Percentiles rank a stretch among this genome's conserved stretches.
Conservation (phyloP, 2,888 invertebrate genomes). For the Pollenia labialis region DNA sequence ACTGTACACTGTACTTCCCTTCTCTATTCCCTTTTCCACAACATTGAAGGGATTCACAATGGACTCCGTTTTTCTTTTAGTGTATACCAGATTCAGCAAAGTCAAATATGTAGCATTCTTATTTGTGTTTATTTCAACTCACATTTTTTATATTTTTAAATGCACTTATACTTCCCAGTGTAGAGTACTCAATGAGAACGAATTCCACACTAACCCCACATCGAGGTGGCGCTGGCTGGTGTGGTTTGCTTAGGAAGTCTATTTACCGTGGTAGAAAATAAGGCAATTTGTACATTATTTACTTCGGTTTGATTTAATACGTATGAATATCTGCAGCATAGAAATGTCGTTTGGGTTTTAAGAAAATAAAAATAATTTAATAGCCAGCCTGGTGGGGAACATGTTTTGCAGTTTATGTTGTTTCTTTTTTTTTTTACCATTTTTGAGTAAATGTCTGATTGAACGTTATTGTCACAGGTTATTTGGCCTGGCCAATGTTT, state of each 20-base stretch:
- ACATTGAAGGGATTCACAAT: too few species aligned
- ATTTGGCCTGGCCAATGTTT: conserved; percentile 60
- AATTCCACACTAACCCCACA: neutral
- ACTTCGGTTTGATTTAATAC: conserved; percentile 65
- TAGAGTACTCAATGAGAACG: too few species aligned
- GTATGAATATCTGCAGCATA: conserved; percentile 28
- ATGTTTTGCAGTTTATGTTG: conserved; percentile 24
- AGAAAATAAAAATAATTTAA: conserved; percentile 32
- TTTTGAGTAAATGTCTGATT: conserved; percentile 53
- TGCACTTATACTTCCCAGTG: too few species aligned
- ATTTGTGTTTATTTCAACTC: too few species aligned
- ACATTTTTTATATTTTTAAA: too few species aligned
- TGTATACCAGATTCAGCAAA: too few species aligned
- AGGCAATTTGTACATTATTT: conserved; percentile 65
- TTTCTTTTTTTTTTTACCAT: neutral
- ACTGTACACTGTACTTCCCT: too few species aligned
- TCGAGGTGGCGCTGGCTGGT: conserved; percentile 13
- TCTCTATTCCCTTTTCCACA: too few species aligned
- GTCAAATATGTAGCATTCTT: too few species aligned
- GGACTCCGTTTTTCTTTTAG: too few species aligned
- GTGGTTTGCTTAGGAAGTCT: conserved; percentile 45
- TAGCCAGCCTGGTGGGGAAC: conserved; percentile 39
- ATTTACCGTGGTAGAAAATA: conserved; percentile 30
- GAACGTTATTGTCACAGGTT: conserved; percentile 69
- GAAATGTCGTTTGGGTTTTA: conserved; percentile 46